phyloP scores from a whole-genome alignment of 2,797 vertebrate species.

The Cichlasoma orientale region DNA sequence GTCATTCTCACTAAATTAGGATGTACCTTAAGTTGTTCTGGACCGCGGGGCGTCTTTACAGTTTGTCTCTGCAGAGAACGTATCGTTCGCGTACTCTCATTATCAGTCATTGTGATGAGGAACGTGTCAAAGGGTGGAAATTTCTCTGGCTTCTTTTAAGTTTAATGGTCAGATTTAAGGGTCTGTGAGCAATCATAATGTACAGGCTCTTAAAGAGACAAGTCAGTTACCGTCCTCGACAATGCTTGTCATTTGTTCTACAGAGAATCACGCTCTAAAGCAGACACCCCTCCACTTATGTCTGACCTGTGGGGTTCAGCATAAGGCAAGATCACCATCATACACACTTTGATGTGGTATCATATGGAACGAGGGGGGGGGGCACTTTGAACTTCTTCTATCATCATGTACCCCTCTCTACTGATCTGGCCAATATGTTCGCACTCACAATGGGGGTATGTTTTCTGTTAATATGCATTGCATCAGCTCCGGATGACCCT shows the following conservation, averaged over 20 bases:
- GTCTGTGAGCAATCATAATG: slow-evolving; percentile 67
- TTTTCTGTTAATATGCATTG: slow-evolving; percentile 81
- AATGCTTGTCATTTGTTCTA: slow-evolving; percentile 72
- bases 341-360: slow-evolving; percentile 73
- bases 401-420: slow-evolving; percentile 64
- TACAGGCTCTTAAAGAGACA: slow-evolving; percentile 59
- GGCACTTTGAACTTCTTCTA: slow-evolving; percentile 72
- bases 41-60: not conserved
- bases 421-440: slow-evolving; percentile 73
- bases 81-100: slow-evolving; percentile 56
- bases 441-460: slow-evolving; percentile 70
- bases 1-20: not conserved
- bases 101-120: slow-evolving; percentile 63
- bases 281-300: slow-evolving; percentile 64
- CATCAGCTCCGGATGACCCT: slow-evolving; percentile 77
- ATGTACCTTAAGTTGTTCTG: not conserved
- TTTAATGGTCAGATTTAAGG: slow-evolving; percentile 31
- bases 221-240: slow-evolving; percentile 68
- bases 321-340: slow-evolving; percentile 58
- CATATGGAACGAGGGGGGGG: slow-evolving; percentile 28
- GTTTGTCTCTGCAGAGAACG: slow-evolving; percentile 26
- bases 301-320: slow-evolving; percentile 64
- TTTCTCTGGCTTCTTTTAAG: slow-evolving; percentile 28
- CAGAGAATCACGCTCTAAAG: slow-evolving; percentile 67
- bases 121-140: slow-evolving; percentile 33